Base-by-base conservation (phyloP, 2,888 invertebrate genomes). In the Sussaba pulchella region DNA sequence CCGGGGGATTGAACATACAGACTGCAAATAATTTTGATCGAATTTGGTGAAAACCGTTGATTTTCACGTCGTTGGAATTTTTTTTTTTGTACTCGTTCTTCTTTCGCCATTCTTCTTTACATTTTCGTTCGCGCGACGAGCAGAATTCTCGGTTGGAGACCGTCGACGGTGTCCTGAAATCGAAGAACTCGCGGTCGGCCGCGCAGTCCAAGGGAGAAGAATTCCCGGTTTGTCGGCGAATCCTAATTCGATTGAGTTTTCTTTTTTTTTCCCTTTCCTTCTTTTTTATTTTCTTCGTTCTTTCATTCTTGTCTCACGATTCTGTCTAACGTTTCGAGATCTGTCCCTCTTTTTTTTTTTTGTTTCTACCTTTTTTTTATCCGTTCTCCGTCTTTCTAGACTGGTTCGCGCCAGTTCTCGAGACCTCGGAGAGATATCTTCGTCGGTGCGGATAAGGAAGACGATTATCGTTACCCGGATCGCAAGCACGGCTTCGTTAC, bases 201-300 rank as follows among this genome's bases (percentile, higher is more conserved):
- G 50, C 17, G n/a, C 26, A 24, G 36, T 64, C 45, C 24, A 45
- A 43, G 67, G 67, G 41, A 31, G 61, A 45, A 67, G 67, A 69
- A 81, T 73, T 77, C 73, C 69, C 77, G 77, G 72, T 69, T 77
- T 64, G 39, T 63, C 45, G 43, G 57, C 47, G 69, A 70, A 81
- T 73, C 69, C 72, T 77, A 76, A 81, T 77, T 81, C 71, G 47
- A 81, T 73, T 54, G 39, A 41, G 69, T 41, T 69, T 50, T 59
- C 12, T 36, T 24, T 41, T 54, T 24, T 19, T n/a, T 26, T 21
- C 52, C 24, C 17, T 39, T 52, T 21, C 10, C 50, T 10, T 31
- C 36, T 39, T 26, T 50, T 47, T 36, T 31, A 5, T 31, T 31
- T 31, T 31, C 6, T 31, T 31, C 31, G 2, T 31, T 66, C 24